These are phyloP conservation scores for Meteorus cinctellus DNA, from an alignment of 2,888 invertebrate genomes.

Conservation along the genomic window DNA sequence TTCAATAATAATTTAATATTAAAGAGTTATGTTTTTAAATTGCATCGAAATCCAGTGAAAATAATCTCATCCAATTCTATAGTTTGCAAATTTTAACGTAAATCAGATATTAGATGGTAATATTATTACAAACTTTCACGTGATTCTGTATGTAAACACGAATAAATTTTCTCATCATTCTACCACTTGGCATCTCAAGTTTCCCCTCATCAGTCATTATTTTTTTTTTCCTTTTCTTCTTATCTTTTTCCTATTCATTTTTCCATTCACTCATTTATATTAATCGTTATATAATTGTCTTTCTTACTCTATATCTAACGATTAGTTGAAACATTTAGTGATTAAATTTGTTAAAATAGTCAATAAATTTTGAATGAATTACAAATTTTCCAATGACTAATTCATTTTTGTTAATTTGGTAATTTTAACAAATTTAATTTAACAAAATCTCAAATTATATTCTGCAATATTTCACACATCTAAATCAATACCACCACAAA, in stretches of 20 bases:
- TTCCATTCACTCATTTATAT: neutral
- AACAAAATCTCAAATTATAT: no score
- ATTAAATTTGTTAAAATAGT: no score
- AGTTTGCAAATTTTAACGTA: slow-evolving; percentile 13
- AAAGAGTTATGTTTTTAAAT: neutral
- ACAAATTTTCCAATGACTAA: no score
- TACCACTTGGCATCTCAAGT: neutral
- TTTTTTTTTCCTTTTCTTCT: neutral
- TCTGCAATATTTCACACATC: no score
- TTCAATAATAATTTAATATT: neutral
- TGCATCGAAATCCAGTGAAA: neutral
- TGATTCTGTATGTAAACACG: slow-evolving; percentile 11
- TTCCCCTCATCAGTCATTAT: slow-evolving; percentile 39
- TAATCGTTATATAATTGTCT: neutral
- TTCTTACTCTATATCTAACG: neutral
- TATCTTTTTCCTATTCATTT: neutral
- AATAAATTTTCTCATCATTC: slow-evolving; percentile 11
- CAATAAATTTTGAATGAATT: no score
- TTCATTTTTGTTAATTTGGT: no score
- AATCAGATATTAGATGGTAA: slow-evolving; percentile 15
- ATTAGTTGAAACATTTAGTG: no score
- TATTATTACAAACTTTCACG: slow-evolving; percentile 25
- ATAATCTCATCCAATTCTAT: slow-evolving; percentile 11
- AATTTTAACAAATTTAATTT: no score
- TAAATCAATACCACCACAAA: no score